Evolutionary conservation across 2,797 vertebrate genomes (phyloP), one percentile per base, ranked within the genome.

Genomic region (Arnoldichthys spilopterus): DNA sequence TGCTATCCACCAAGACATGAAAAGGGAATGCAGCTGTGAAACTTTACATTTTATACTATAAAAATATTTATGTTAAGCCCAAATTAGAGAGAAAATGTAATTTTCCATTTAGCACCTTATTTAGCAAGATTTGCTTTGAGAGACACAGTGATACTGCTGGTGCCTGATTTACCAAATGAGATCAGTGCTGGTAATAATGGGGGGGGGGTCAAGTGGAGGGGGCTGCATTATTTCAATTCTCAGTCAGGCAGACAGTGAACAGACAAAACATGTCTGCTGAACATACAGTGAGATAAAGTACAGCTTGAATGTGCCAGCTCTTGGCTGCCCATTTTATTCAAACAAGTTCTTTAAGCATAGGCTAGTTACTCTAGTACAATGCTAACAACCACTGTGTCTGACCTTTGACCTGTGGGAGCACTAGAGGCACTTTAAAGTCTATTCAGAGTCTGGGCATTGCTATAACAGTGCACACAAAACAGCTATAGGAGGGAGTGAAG

Each of bases 181-280:
- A 94, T 94, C 94, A 93, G 92, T 89, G 91, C 91, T 91, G 85
- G 74, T 90, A 90, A 94, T 93, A 94, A 94, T 92, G 91, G 91
- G 62, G 85, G 62, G 85, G 90, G 88, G 94, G 94, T 95, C 94
- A 95, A 95, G 94, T 94, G 92, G 91, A 92, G 91, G 92, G 89
- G 89, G 89, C 89, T 85, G 86, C 79, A 77, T 72, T 77, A 81
- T 92, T 93, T 92, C 90, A 88, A 88, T 91, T 92, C 90, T 88
- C 87, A 90, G 88, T 87, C 92, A 90, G 86, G 85, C 89, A 88
- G 91, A 91, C 90, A 90, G 90, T 79, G 74, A 89, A 90, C 88
- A 82, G 74, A 72, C 78, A 77, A 76, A 78, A 72, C 66, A 72
- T 18, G 68, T 69, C 54, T 62, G 66, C 54, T 67, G 68, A 72